Evolutionary conservation across 2,113 vertebrate species (phyloP).

Genomic region (Fulica atra): DNA sequence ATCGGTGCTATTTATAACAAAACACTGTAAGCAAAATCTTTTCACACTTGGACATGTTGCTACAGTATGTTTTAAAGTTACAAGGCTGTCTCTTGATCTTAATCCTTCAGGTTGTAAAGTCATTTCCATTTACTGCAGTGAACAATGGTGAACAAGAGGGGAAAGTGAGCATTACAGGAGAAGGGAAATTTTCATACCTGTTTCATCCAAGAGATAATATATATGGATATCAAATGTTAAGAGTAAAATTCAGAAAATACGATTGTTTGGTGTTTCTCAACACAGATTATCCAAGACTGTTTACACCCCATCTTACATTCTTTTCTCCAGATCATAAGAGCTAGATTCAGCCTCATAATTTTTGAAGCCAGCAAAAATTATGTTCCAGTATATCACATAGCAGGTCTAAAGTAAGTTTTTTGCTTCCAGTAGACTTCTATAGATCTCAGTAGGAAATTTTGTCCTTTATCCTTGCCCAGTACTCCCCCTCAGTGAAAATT

Average conservation of each 20-base stretch:
- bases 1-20: neutral
- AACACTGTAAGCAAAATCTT: neutral
- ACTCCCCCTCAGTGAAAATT: neutral
- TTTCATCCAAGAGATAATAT: neutral
- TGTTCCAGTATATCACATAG: neutral
- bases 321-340: neutral
- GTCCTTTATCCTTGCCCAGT: neutral
- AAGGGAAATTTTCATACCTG: neutral
- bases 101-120: neutral
- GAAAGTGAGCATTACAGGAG: neutral
- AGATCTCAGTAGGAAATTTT: neutral
- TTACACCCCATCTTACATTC: neutral
- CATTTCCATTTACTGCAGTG: neutral
- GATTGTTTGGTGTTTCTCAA: neutral
- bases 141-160: neutral
- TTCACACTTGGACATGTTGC: neutral
- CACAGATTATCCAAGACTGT: neutral
- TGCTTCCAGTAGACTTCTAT: neutral
- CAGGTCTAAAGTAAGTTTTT: neutral
- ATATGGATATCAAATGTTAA: neutral
- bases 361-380: neutral
- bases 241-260: neutral
- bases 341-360: neutral
- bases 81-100: neutral
- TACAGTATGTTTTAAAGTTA: neutral